phyloP scores from a whole-genome alignment of 1,140 invertebrate genomes.

The Prorops nasuta region DNA sequence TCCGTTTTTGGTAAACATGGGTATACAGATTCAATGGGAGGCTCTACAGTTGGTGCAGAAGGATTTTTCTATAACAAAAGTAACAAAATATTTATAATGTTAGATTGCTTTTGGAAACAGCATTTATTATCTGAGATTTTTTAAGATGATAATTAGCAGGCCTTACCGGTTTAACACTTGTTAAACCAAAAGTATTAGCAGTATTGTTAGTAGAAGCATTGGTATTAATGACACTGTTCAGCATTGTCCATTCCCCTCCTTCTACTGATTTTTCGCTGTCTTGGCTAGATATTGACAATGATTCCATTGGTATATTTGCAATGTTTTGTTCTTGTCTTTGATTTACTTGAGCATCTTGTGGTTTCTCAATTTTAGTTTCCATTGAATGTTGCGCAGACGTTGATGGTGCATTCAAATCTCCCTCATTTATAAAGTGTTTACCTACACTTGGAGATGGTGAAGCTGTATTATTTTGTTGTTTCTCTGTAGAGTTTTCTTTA shows the following conservation, averaged over 20 bases:
- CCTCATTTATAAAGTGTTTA: slow-evolving; percentile 11
- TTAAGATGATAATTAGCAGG: no score
- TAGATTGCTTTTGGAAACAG: no score
- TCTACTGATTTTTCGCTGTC: not conserved
- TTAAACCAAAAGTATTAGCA: no score
- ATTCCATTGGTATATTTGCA: no score
- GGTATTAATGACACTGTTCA: slow-evolving; percentile 28
- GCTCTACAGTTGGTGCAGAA: slow-evolving; percentile 4
- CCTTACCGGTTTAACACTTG: no score
- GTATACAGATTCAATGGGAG: slow-evolving; percentile 22
- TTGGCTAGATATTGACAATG: not conserved
- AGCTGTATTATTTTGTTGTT: no score
- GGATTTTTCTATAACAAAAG: slow-evolving; percentile 11
- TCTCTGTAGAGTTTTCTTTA: not conserved
- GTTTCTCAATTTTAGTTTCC: no score
- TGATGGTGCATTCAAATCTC: not conserved
- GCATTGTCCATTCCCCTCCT: slow-evolving; percentile 41
- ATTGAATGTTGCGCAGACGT: not conserved
- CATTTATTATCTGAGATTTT: no score
- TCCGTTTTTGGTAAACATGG: slow-evolving; percentile 27
- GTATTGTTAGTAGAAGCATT: not conserved
- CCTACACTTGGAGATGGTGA: slow-evolving; percentile 20
- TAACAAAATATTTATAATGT: no score
- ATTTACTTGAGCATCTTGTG: no score
- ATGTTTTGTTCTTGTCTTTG: no score